Evolutionary conservation across 2,888 invertebrate species (phyloP).

Genomic region (Diaprepes abbreviatus): DNA sequence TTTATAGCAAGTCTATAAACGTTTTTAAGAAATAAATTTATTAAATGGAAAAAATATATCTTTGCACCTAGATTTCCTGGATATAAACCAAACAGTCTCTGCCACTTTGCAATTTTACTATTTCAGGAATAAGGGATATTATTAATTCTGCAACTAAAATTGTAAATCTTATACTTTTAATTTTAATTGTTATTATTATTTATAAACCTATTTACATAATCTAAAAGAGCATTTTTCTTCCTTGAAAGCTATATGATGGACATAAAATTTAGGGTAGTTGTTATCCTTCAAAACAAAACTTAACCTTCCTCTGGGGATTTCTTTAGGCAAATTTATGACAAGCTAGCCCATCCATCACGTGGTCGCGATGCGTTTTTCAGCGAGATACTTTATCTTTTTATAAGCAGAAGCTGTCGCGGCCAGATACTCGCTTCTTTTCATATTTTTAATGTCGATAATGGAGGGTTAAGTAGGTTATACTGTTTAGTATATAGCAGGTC

Average conservation of each 20-base stretch:
- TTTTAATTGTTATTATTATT: no score
- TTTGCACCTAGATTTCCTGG: no score
- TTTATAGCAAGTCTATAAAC: no score
- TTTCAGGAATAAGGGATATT: no score
- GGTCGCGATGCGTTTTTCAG: conserved; percentile 49
- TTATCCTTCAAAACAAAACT: conserved; percentile 59
- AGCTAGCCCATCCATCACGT: conserved; percentile 63
- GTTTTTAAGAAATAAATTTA: no score
- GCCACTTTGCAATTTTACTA: no score
- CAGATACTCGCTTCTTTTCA: conserved; percentile 37
- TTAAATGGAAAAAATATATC: no score
- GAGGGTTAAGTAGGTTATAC: conserved; percentile 41
- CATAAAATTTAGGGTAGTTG: conserved; percentile 60
- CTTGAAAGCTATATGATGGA: conserved; percentile 58
- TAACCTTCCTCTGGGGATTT: conserved; percentile 60
- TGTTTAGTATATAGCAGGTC: background rate
- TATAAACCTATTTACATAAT: conserved; percentile 57
- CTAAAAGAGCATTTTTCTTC: conserved; percentile 62
- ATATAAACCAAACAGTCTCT: no score
- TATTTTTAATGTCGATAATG: conserved; percentile 47
- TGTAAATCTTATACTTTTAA: no score
- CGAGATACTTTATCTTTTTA: conserved; percentile 50
- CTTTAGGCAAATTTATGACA: conserved; percentile 66
- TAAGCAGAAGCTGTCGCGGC: conserved; percentile 46
- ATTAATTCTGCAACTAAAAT: no score